Evolutionary conservation across 2,888 invertebrate genomes (phyloP), one percentile per base, ranked within the genome.

Genomic region (Lithosia quadra): DNA sequence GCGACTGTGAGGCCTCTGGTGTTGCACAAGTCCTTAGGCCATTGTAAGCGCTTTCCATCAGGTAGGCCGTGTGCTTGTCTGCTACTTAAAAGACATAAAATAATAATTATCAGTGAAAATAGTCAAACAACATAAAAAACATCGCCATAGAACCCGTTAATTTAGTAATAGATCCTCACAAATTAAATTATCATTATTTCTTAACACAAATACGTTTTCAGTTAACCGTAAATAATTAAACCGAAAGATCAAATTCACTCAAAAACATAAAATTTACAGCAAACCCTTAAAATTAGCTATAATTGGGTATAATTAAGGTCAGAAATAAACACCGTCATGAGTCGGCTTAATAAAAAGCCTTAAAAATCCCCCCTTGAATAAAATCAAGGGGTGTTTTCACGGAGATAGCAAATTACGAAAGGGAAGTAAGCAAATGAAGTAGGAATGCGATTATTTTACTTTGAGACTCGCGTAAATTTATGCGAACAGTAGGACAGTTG

Each of bases 401-500:
- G 83, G 84, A 89, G 89, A 90, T 88, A 88, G 89, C 88, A 86
- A 91, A 92, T 92, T 92, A 90, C 88, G 86, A 79, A 80, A 76
- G 86, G 89, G 91, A 91, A 89, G 88, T 82, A 67, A 79, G 80
- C 88, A 91, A 92, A 92, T 92, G 91, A 91, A 90, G 88, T 89
- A 88, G 86, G 84, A 92, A 92, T 88, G 87, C 86, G 90, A 92
- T 92, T 92, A 92, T 91, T 90, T 91, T 86, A 83, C 85, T 82
- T 84, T 83, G 88, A 83, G 86, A 84, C 84, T 88, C 80, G 89
- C 84, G 88, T 87, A 90, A 90, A 90, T 90, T 88, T 91, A 89
- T 88, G 85, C 87, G 82, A 81, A 90, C 87, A 87, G 85, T 81
- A 86, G 83, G 83, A 43, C 24, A 24, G 10, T 53, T 33, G 49